Evolutionary conservation across 2,797 vertebrate species (phyloP).

Genomic region (Labroides dimidiatus): DNA sequence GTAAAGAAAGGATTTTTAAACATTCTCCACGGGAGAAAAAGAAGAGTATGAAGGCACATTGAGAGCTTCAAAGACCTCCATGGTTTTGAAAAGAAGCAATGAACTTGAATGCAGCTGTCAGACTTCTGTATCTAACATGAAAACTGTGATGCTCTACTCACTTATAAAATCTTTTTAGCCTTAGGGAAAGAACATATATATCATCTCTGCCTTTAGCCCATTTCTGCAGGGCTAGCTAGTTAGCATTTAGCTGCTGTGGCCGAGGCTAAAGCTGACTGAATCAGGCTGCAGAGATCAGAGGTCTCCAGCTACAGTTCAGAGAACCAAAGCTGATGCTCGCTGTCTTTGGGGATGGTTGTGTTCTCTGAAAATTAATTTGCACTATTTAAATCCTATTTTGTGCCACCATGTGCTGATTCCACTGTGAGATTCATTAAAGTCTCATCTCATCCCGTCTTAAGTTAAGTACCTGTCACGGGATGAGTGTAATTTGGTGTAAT

Average conservation of each 20-base stretch:
- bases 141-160: too few species aligned
- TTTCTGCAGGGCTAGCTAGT: not conserved
- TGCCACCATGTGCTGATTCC: conserved; percentile 23
- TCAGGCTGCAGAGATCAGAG: not conserved
- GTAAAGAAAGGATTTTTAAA: too few species aligned
- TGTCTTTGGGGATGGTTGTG: conserved; percentile 8
- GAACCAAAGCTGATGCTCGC: not conserved
- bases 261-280: not conserved
- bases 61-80: too few species aligned
- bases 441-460: conserved; percentile 57
- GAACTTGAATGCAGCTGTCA: too few species aligned
- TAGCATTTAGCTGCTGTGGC: not conserved
- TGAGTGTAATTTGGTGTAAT: conserved; percentile 47
- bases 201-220: too few species aligned
- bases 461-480: conserved; percentile 56
- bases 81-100: too few species aligned
- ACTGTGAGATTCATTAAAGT: conserved; percentile 47
- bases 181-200: too few species aligned
- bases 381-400: conserved; percentile 26
- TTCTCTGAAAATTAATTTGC: conserved; percentile 4
- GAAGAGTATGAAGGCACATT: too few species aligned
- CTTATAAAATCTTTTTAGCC: too few species aligned
- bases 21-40: too few species aligned
- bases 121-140: too few species aligned
- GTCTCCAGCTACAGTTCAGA: not conserved